Evolutionary conservation across 2,888 invertebrate genomes (phyloP), one percentile per base, ranked within the genome.

Genomic region (Ariolimax columbianus): DNA sequence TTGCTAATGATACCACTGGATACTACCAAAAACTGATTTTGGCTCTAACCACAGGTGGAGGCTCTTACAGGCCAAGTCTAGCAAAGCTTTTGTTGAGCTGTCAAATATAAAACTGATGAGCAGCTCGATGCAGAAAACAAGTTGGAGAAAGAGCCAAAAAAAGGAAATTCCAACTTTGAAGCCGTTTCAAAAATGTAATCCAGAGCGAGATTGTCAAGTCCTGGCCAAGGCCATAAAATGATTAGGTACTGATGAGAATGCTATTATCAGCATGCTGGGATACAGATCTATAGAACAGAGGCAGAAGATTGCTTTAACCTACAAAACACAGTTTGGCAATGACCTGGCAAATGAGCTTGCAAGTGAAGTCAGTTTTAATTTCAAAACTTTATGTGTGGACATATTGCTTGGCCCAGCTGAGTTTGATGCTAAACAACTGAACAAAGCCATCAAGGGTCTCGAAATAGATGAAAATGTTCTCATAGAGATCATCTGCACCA

Each of bases 151-250:
- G 91, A 91, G 87, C 86, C 87, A 40, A 82, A 82, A 59, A 73
- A 85, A 94, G 92, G 93, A 93, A 88, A 93, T 94, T 85, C 94
- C 94, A 30, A 94, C 94, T 9, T 82, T 94, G 38, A 91, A 91
- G 30, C 92, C 94, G 7, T 92, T 90, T 84, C 91, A 90, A 30
- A 90, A 90, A 73, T 94, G 94, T 88, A 92, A 93, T 89, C 91
- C 93, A 17, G 93, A 94, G 83, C 88, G 87, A n/a, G 94, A 94
- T 88, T 92, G 92, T 81, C 93, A 94, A 86, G 90, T 88, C 3
- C 90, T 94, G 19, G 88, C 91, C 66, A 93, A 93, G 86, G 94
- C 94, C 36, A 94, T 94, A 93, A 94, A 94, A 89, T 94, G 94
- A 80, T 89, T 94, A 68, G 94, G 94, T 33, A 94, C 94, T 38